Conservation (phyloP, 2,797 vertebrate genomes). For the Bryconaethiops microstoma region DNA sequence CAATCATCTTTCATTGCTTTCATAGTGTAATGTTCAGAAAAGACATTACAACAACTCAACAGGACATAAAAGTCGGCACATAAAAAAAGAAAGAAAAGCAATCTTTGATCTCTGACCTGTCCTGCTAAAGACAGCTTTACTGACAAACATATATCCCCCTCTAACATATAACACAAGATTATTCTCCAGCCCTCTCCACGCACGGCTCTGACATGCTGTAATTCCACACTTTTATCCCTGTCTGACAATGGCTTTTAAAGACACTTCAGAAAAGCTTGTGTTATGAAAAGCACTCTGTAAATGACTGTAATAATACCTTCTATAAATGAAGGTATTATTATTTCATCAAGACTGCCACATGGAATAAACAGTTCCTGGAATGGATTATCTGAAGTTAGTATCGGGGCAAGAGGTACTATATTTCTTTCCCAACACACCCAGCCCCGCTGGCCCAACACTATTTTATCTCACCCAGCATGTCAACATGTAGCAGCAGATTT, state of each 20-base stretch:
- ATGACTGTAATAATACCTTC: slow-evolving; percentile 18
- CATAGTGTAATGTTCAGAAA: neutral
- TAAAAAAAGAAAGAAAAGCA: neutral
- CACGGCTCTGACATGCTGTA: slow-evolving; percentile 18
- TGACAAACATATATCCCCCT: neutral
- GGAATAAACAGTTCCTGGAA: slow-evolving; percentile 2
- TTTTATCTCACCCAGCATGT: slow-evolving; percentile 21
- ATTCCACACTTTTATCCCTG: slow-evolving; percentile 17
- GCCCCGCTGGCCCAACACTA: neutral
- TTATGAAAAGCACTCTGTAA: slow-evolving; percentile 17
- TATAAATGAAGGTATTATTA: slow-evolving; percentile 23
- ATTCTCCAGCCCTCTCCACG: neutral
- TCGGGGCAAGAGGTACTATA: neutral
- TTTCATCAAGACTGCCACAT: slow-evolving; percentile 10
- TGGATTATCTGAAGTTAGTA: neutral
- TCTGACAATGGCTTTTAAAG: slow-evolving; percentile 5
- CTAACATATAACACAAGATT: neutral
- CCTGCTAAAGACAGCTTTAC: neutral
- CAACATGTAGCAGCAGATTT: slow-evolving; percentile 6
- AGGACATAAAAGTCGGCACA: neutral
- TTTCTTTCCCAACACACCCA: neutral
- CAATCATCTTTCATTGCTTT: neutral
- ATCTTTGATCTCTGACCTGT: slow-evolving; percentile 12
- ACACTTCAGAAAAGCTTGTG: neutral
- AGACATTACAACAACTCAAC: neutral